phyloP scores from a whole-genome alignment of 2,888 invertebrate species.

The Andrena haemorrhoa region DNA sequence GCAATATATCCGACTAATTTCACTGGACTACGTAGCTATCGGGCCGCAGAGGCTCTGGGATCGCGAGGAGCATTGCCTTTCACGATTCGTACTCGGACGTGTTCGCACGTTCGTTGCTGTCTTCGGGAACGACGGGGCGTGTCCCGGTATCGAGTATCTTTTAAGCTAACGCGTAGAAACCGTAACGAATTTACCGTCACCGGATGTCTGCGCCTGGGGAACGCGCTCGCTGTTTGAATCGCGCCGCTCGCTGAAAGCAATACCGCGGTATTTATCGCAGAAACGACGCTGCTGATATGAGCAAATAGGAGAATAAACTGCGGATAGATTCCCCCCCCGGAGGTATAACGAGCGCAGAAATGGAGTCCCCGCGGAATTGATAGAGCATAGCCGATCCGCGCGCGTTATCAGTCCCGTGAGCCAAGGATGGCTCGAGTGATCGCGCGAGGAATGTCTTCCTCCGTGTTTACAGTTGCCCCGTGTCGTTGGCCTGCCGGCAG shows the following conservation, averaged over 20 bases:
- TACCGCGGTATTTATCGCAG: neutral
- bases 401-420: constrained; percentile 10
- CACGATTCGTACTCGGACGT: constrained; percentile 25
- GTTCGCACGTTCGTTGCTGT: constrained; percentile 29
- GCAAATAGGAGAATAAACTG: neutral
- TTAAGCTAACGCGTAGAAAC: constrained; percentile 38
- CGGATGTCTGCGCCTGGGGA: constrained; percentile 20
- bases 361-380: constrained; percentile 20
- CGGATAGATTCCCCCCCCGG: neutral
- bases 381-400: constrained; percentile 23
- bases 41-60: neutral
- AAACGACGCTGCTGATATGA: neutral
- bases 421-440: constrained; percentile 6
- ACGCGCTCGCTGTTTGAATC: constrained; percentile 21
- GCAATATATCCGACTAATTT: too few species aligned
- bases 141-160: constrained; percentile 41
- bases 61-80: constrained; percentile 13
- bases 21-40: neutral
- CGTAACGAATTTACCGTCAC: constrained; percentile 35
- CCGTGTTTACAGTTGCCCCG: constrained; percentile 9
- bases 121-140: constrained; percentile 37
- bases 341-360: neutral
- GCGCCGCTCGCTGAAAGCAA: neutral
- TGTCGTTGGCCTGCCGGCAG: constrained; percentile 18
- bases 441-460: neutral